phyloP scores from a whole-genome alignment of 2,797 vertebrate genomes.

The Schizopygopsis malacanthus region DNA sequence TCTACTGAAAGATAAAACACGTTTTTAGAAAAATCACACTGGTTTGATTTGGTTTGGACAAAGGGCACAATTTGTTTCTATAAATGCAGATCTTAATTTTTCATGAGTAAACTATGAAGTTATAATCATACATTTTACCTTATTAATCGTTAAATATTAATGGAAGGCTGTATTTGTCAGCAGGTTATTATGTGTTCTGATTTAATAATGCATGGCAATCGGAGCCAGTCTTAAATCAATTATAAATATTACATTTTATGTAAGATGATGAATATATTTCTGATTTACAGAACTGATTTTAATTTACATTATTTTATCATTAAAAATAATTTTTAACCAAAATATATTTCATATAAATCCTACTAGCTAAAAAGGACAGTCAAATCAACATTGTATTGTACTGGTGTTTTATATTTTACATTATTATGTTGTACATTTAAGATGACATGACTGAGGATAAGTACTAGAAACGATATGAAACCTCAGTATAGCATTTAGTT shows the following conservation, averaged over 20 bases:
- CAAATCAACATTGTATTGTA: neutral
- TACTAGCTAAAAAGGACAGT: neutral
- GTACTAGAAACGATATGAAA: neutral
- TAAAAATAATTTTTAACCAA: neutral
- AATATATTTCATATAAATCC: neutral
- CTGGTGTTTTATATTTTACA: neutral
- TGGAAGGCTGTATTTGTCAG: neutral
- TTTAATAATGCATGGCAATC: neutral
- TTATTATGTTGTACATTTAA: neutral
- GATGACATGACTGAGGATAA: neutral
- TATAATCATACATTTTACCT: neutral
- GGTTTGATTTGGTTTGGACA: too few relatives aligned
- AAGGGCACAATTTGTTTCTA: neutral
- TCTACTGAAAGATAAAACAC: neutral
- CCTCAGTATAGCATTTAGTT: neutral
- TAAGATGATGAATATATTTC: neutral
- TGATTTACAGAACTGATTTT: neutral
- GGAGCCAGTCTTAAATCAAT: neutral
- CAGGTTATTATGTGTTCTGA: neutral
- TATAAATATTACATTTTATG: neutral
- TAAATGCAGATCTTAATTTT: neutral
- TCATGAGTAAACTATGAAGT: neutral
- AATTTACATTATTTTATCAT: neutral
- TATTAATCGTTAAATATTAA: slow-evolving; percentile 5
- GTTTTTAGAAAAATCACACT: neutral